Evolutionary conservation across 2,113 vertebrate species (phyloP).

Genomic region (Neotragus moschatus): DNA sequence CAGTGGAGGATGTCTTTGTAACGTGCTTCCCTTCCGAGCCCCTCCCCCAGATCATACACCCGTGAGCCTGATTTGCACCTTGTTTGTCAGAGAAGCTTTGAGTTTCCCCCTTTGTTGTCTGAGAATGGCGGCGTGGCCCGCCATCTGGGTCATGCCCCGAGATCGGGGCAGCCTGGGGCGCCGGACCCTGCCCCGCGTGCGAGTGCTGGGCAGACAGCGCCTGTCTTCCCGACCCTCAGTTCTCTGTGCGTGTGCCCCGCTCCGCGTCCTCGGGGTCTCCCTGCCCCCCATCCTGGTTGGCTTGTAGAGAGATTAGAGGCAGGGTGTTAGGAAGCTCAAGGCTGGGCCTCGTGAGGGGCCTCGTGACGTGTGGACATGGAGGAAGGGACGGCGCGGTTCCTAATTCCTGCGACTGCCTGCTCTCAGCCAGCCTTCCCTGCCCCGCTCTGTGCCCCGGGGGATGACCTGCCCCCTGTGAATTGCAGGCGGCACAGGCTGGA

Average conservation of each 20-base stretch:
- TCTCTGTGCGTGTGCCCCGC: rapidly evolving
- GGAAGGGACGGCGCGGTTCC: rapidly evolving
- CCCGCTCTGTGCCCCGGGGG: not conserved
- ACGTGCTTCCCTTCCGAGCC: not conserved
- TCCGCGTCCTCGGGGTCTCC: not conserved
- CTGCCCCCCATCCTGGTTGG: not conserved
- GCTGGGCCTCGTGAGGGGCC: not conserved
- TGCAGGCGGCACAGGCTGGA: not conserved
- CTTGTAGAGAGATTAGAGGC: not conserved
- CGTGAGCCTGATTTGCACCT: rapidly evolving
- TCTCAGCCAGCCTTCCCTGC: not conserved
- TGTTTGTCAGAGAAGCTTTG: not conserved
- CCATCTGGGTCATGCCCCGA: not conserved
- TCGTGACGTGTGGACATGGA: not conserved
- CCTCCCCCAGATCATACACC: not conserved
- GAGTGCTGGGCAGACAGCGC: not conserved
- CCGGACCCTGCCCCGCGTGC: rapidly evolving
- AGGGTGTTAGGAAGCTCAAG: not conserved
- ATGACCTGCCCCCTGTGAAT: not conserved
- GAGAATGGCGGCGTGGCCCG: rapidly evolving
- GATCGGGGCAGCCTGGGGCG: rapidly evolving
- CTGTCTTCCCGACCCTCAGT: rapidly evolving
- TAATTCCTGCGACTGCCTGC: not conserved
- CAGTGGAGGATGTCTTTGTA: not conserved
- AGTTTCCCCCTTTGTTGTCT: not conserved